Percentiles rank a stretch among this genome's conserved stretches.
Evolutionary conservation across 2,113 vertebrate genomes (phyloP).

Genomic region (Dicerorhinus sumatrensis): DNA sequence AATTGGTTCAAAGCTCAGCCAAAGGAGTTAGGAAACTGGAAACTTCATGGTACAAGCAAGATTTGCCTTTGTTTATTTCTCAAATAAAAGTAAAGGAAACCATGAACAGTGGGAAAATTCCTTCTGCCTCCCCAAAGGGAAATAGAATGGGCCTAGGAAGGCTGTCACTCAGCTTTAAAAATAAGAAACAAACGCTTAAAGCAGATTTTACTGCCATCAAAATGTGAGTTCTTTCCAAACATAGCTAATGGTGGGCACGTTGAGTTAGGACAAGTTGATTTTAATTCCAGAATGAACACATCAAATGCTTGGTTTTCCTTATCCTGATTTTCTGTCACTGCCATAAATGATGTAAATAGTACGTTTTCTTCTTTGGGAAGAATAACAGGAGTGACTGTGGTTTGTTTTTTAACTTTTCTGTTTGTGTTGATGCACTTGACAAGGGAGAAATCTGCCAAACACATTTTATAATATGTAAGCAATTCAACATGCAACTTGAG

Average conservation of each 20-base stretch:
- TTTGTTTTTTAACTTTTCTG: conserved; percentile 6
- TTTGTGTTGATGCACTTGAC: neutral
- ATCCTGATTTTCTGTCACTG: neutral
- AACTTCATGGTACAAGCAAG: neutral
- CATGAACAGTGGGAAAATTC: neutral
- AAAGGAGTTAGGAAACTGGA: neutral
- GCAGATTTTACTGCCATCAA: neutral
- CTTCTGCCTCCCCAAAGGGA: neutral
- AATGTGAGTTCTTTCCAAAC: neutral
- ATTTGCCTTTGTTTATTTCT: conserved; percentile 51
- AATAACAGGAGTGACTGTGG: neutral
- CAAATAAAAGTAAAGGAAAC: conserved; percentile 43
- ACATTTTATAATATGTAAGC: neutral
- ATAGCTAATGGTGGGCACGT: neutral
- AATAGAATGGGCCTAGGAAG: neutral
- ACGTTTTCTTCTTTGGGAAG: neutral
- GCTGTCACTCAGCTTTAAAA: neutral
- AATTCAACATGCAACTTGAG: neutral
- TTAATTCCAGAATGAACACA: neutral
- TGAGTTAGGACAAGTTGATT: neutral
- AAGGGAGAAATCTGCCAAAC: neutral
- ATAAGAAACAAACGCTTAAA: conserved; percentile 4
- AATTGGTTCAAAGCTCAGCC: neutral
- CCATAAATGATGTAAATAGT: neutral
- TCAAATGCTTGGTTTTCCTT: neutral